Evolutionary conservation across 1,140 invertebrate genomes (phyloP).

Genomic region (Zaprionus ornatus): DNA sequence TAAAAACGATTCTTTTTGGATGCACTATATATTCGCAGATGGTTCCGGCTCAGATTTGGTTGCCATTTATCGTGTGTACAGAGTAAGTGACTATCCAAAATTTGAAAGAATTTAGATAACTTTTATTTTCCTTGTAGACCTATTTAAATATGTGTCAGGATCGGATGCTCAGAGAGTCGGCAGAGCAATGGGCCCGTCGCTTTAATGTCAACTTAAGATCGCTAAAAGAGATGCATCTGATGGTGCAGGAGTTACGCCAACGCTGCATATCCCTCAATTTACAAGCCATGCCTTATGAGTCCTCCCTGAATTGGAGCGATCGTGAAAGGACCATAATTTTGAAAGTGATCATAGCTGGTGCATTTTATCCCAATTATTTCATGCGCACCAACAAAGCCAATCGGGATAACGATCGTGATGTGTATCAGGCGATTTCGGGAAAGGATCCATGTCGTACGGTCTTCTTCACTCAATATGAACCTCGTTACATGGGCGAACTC

Average conservation of each 20-base stretch:
- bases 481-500: slow-evolving; percentile 88
- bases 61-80: slow-evolving; percentile 92
- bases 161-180: slow-evolving; percentile 30
- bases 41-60: slow-evolving; percentile 93
- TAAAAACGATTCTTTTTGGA: slow-evolving; percentile 89
- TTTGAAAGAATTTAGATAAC: neutral
- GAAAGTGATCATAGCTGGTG: slow-evolving; percentile 87
- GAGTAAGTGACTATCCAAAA: slow-evolving; percentile 84
- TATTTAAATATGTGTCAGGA: slow-evolving; percentile 57
- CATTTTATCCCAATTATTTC: slow-evolving; percentile 97
- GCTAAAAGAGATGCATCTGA: slow-evolving; percentile 89
- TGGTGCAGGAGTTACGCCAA: slow-evolving; percentile 88
- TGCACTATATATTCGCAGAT: slow-evolving; percentile 92
- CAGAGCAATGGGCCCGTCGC: slow-evolving; percentile 87
- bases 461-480: slow-evolving; percentile 87
- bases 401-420: slow-evolving; percentile 86
- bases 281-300: slow-evolving; percentile 45
- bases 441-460: slow-evolving; percentile 91
- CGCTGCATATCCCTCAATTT: slow-evolving; percentile 86
- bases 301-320: slow-evolving; percentile 83
- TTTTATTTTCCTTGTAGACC: slow-evolving; percentile 15
- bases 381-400: slow-evolving; percentile 85
- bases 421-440: slow-evolving; percentile 87
- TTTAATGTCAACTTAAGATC: slow-evolving; percentile 90
- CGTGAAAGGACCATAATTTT: slow-evolving; percentile 86